Base-by-base conservation (phyloP, 2,113 vertebrate genomes). In the Melospiza melodia region DNA sequence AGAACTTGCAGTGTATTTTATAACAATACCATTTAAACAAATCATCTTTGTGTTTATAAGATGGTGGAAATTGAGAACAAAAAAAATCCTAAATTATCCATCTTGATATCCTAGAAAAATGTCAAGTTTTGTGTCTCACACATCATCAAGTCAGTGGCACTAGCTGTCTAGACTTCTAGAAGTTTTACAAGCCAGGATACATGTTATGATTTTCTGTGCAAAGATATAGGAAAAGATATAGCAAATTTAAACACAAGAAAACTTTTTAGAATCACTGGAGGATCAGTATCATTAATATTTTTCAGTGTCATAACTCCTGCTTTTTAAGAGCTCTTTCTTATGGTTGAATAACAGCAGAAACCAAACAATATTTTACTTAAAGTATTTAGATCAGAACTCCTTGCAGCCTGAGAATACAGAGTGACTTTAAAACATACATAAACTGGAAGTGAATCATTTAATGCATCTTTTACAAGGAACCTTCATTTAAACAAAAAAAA, bases 61-160 rank as follows among this genome's bases (percentile, higher is more conserved):
- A 61, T 87, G 52, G 65, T 87, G 57, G 61, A 90, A 96, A 92
- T 82, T 54, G 86, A 93, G 93, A 91, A 84, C 79, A 94, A 95
- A 96, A 96, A 95, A 96, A 92, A 7, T 0, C 12, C 31, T 81
- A 89, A 89, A 97, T 93, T 81, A 89, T 90, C 90, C 61, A 78
- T 93, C 90, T 89, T 89, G 12, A 44, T 96, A 12, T 77, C 73
- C 83, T 87, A 95, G 90, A 95, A 96, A 95, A 94, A 78, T 49
- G 95, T 96, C 93, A 96, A 25, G 24, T 78, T 94, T 81, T 86
- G 68, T 82, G 57, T 81, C 84, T 94, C 86, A 62, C 94, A 96
- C 94, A 93, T 95, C 88, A 94, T 95, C 92, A 97, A 95, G 92
- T 92, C 88, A 92, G 75, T 87, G 80, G 69, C 80, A 95, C 79